Evolutionary conservation across 1,140 invertebrate species (phyloP), one percentile per base, ranked within the genome.

Genomic region (Proctacanthus coquilletti): DNA sequence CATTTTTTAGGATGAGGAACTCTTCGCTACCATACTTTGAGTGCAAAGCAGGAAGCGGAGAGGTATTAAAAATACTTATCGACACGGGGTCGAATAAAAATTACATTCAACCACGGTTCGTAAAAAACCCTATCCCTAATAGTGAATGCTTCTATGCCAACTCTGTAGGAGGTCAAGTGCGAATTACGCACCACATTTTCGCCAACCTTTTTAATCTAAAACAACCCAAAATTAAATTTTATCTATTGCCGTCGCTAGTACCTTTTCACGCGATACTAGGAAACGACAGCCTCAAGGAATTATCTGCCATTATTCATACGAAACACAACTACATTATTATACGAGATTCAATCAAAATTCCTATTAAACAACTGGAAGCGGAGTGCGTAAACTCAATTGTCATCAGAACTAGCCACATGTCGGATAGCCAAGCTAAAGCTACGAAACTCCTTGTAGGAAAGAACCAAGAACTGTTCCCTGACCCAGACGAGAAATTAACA

Each of bases 111-210:
- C 27, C 14, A 23, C 3, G 3, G 4, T 18, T 34, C 10, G 21
- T 34, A 32, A 33, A 33, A 33, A 40, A 34, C 17, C 38, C 19
- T 3, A 34, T 34, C 18, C 19, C 14, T 17, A 40, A 40, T 14
- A 4, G 34, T 19, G 29, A 15, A 11, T 3, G 3, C 11, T 40
- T 40, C 27, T 11, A 23, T 4, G 38, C 32, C 3, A 34, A 34
- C 32, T 40, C 38, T 10, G 14, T 40, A 33, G 19, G 32, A 5
- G 32, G 32, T 4, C 25, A 14, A 3, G 17, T 23, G 8, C 4
- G 8, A 40, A 34, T 34, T 9, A 34, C 31, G 6, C 38, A 5
- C 6, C 30, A 32, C 13, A 8, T n/a, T 27, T 34, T 34, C 18
- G 32, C 15, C 11, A 34, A 34, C 18, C 18, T 34, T 17, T 34